A percentile compares a stretch with the other conserved stretches of the same genome.
These are phyloP conservation scores for Mamestra configurata DNA, from an alignment of 1,140 invertebrate genomes.

Conservation along the genomic window DNA sequence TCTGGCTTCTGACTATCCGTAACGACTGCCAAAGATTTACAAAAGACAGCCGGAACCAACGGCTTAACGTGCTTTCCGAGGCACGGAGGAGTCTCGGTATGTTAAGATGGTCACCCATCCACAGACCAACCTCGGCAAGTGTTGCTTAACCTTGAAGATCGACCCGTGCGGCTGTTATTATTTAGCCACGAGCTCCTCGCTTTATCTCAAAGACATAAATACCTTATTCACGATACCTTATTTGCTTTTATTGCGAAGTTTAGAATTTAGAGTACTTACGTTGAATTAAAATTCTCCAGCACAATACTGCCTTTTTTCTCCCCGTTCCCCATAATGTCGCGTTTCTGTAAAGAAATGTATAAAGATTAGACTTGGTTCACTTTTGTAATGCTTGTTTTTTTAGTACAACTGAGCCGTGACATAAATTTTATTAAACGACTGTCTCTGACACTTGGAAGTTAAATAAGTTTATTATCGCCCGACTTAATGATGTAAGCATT, in stretches of 20 bases:
- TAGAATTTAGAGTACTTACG: conserved; percentile 63
- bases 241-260: background rate
- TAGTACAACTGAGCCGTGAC: background rate
- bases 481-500: no score
- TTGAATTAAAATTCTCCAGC: conserved; percentile 81
- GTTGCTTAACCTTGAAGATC: no score
- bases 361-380: background rate
- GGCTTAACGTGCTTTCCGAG: no score
- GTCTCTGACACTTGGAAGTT: background rate
- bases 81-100: no score
- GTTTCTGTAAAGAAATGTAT: conserved; percentile 59
- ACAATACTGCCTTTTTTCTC: conserved; percentile 78
- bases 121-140: no score
- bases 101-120: no score
- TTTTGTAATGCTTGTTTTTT: background rate
- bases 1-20: no score
- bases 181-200: no score
- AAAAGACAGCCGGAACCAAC: no score
- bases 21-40: no score
- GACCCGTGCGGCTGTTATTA: no score
- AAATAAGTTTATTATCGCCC: background rate
- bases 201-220: no score
- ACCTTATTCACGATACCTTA: background rate
- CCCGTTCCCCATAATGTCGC: conserved; percentile 70
- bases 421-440: conserved; percentile 3